phyloP scores from a whole-genome alignment of 2,113 vertebrate species.

The Carettochelys insculpta region DNA sequence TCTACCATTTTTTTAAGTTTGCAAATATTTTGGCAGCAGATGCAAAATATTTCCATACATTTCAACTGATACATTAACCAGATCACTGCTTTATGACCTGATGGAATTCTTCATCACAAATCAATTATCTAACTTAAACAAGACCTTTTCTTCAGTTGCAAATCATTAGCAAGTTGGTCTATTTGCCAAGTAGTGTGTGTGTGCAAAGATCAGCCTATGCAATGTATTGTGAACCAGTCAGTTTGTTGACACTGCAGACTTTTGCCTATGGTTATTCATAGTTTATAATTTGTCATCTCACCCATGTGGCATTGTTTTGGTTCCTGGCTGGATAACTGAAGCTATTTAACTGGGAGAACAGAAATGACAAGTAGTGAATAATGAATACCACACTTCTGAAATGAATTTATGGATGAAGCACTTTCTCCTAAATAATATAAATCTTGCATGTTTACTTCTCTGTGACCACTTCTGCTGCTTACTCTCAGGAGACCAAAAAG shows the following conservation, averaged over 20 bases:
- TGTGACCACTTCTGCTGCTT: background rate
- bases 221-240: accelerated
- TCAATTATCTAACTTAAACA: background rate
- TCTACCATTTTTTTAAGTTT: background rate
- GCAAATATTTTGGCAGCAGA: background rate
- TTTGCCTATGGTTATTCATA: background rate
- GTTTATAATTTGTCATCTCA: background rate
- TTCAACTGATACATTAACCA: background rate
- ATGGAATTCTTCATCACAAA: conserved; percentile 8
- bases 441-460: background rate
- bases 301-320: background rate
- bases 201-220: background rate
- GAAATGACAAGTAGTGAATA: background rate
- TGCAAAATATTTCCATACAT: background rate
- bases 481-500: background rate
- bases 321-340: background rate
- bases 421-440: background rate
- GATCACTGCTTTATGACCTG: background rate
- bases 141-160: background rate
- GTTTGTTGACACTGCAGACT: background rate
- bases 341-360: background rate
- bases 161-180: background rate
- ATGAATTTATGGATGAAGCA: background rate
- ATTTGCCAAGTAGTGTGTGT: background rate
- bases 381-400: background rate